These are phyloP conservation scores for Fukomys damarensis DNA, from an alignment of 2,113 vertebrate genomes.

Conservation along the genomic window DNA sequence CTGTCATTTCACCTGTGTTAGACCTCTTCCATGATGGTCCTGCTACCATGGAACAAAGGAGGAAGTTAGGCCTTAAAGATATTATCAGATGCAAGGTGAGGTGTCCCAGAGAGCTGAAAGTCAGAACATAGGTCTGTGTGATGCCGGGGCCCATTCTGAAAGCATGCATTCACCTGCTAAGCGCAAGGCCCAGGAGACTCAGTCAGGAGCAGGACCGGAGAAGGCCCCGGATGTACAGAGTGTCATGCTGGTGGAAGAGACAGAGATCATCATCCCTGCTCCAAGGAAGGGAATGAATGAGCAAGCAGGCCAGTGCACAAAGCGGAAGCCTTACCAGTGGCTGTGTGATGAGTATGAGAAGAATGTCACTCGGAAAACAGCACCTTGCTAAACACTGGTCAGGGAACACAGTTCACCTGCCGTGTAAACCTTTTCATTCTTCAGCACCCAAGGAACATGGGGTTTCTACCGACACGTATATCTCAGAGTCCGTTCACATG, in stretches of 20 bases:
- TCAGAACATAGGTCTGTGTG: background rate
- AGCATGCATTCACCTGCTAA: background rate
- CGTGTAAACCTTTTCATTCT: background rate
- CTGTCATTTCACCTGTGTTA: background rate
- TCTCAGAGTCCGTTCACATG: background rate
- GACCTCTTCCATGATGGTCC: background rate
- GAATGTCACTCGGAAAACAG: background rate
- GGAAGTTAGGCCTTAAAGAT: background rate
- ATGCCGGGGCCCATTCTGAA: background rate
- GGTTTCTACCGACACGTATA: background rate
- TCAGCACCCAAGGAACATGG: background rate
- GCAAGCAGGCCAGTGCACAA: background rate
- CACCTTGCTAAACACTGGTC: background rate
- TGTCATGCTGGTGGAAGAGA: too few relatives aligned
- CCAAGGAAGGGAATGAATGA: background rate
- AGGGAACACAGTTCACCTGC: background rate
- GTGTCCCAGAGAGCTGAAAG: background rate
- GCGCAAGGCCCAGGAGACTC: background rate
- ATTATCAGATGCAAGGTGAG: background rate
- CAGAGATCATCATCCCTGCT: background rate
- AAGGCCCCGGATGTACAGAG: background rate
- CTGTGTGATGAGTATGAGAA: background rate
- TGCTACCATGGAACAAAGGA: background rate
- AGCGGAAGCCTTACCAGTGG: background rate
- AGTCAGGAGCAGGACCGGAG: fast-evolving